These are phyloP conservation scores for Sitta carolinensis DNA, from an alignment of 2,797 vertebrate species.

Conservation along the genomic window DNA sequence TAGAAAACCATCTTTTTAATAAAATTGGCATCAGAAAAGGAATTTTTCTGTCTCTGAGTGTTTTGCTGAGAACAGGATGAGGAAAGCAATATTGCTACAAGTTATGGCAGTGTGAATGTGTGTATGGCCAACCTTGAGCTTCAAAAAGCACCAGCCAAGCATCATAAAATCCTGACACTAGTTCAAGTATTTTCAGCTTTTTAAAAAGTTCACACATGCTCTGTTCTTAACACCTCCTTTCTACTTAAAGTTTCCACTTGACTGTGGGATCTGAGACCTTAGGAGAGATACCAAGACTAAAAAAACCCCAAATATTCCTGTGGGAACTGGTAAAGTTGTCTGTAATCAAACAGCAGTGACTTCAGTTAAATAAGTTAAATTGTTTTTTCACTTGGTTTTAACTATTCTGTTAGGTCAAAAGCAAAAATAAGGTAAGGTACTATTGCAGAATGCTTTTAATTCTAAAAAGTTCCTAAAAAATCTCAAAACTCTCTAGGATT, in stretches of 20 bases:
- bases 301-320: not conserved
- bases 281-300: not conserved
- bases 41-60: not conserved
- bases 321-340: not conserved
- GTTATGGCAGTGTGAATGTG: not conserved
- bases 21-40: not conserved
- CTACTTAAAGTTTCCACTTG: conserved; percentile 8
- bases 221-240: conserved; percentile 17
- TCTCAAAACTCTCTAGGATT: not conserved
- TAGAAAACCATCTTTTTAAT: not conserved
- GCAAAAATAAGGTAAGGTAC: not conserved
- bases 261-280: not conserved
- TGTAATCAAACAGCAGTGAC: not conserved
- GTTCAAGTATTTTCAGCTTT: conserved; percentile 11
- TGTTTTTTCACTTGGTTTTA: not conserved
- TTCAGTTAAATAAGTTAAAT: not conserved
- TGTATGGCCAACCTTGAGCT: not conserved
- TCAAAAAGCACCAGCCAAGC: conserved; percentile 1
- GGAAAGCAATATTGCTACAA: not conserved
- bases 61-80: not conserved
- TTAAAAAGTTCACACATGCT: not conserved
- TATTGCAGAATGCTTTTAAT: not conserved
- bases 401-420: not conserved
- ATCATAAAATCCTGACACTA: conserved; percentile 13
- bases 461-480: not conserved